Conservation (phyloP, 2,888 invertebrate species). For the Noctua fimbriata region DNA sequence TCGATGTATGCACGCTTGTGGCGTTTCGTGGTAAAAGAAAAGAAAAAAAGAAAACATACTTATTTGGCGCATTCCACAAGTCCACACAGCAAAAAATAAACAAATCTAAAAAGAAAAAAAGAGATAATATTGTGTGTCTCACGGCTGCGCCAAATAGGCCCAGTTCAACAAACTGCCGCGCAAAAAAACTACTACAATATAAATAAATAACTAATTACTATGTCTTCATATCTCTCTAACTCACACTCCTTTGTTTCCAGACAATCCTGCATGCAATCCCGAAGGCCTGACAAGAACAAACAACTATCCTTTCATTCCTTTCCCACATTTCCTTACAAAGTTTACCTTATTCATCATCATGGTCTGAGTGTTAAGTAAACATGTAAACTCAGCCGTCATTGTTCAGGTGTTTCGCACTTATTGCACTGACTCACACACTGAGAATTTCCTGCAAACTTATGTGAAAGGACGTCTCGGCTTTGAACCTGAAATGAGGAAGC, state of each 20-base stretch:
- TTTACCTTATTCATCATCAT: slow-evolving; percentile 59
- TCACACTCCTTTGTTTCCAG: slow-evolving; percentile 54
- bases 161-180: too few species aligned
- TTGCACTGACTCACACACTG: slow-evolving; percentile 71
- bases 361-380: slow-evolving; percentile 73
- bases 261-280: slow-evolving; percentile 38
- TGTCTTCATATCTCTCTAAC: slow-evolving; percentile 22
- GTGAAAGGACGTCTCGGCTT: slow-evolving; percentile 27
- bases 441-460: slow-evolving; percentile 66
- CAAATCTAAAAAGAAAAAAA: too few species aligned
- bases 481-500: slow-evolving; percentile 30
- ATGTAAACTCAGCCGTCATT: slow-evolving; percentile 74
- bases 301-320: slow-evolving; percentile 5
- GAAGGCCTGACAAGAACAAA: slow-evolving; percentile 30
- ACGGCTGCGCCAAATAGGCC: too few species aligned
- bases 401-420: slow-evolving; percentile 71
- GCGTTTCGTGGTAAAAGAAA: background rate
- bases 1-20: background rate
- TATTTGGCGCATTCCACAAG: too few species aligned
- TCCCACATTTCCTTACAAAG: slow-evolving; percentile 28
- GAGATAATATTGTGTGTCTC: too few species aligned
- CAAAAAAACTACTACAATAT: too few species aligned
- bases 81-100: too few species aligned
- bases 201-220: background rate
- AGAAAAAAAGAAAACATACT: too few species aligned